These are phyloP conservation scores for Micrasema longulum DNA, from an alignment of 1,140 invertebrate species.

Conservation along the genomic window DNA sequence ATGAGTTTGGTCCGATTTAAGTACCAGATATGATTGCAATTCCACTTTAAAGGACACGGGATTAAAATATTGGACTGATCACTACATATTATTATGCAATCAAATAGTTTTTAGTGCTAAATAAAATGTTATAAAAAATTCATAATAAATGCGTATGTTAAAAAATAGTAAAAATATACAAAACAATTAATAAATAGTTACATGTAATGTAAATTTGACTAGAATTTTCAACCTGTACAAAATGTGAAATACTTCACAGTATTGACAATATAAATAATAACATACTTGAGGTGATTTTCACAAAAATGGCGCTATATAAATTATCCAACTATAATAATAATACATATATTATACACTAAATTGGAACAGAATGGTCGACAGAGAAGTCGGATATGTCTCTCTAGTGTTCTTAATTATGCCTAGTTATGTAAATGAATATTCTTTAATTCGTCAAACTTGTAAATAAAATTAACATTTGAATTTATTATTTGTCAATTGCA, in stretches of 20 bases:
- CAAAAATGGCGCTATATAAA: too few relatives aligned
- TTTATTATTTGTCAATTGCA: conserved; percentile 39
- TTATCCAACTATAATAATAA: too few relatives aligned
- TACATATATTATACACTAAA: background rate
- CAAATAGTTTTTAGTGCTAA: conserved; percentile 1
- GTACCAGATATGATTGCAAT: too few relatives aligned
- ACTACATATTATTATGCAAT: background rate
- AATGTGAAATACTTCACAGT: background rate
- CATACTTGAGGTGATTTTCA: too few relatives aligned
- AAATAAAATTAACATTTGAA: conserved; percentile 31
- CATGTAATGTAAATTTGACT: conserved; percentile 29
- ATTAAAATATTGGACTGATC: too few relatives aligned
- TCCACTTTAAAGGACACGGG: too few relatives aligned
- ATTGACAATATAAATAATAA: conserved; percentile 1
- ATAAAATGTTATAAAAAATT: background rate
- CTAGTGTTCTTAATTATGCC: conserved; percentile 7
- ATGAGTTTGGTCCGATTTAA: too few relatives aligned
- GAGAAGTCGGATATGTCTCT: conserved; percentile 18
- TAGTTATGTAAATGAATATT: conserved; percentile 17
- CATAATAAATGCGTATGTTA: conserved; percentile 12
- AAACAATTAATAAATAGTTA: too few relatives aligned
- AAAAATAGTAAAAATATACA: conserved; percentile 15
- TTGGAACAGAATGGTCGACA: too few relatives aligned
- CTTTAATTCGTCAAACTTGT: conserved; percentile 3
- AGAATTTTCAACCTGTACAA: conserved; percentile 19